Conservation (phyloP, 2,797 vertebrate species). For the Syngnathus acus region DNA sequence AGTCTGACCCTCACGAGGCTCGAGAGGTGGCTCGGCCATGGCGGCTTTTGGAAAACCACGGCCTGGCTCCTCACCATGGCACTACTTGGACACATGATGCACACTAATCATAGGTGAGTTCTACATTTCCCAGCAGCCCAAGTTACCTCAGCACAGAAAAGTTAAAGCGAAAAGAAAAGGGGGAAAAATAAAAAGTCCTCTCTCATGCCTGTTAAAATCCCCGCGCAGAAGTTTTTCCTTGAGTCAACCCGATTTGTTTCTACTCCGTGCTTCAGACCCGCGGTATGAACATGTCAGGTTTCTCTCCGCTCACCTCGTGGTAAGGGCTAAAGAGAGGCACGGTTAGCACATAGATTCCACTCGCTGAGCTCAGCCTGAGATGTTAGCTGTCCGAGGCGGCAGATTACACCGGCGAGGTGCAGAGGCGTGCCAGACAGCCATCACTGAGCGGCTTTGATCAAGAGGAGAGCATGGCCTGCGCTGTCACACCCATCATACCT, state of each 20-base stretch:
- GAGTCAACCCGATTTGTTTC: constrained; percentile 65
- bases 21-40: constrained; percentile 50
- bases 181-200: constrained; percentile 24
- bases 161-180: constrained; percentile 30
- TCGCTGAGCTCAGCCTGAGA: constrained; percentile 59
- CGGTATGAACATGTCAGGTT: constrained; percentile 57
- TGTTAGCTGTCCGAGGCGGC: constrained; percentile 71
- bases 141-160: constrained; percentile 27
- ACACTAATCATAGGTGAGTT: constrained; percentile 82
- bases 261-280: constrained; percentile 48
- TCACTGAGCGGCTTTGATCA: constrained; percentile 77
- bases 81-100: constrained; percentile 74
- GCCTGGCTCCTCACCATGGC: constrained; percentile 76
- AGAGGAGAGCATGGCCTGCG: constrained; percentile 65
- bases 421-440: constrained; percentile 65
- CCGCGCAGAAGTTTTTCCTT: constrained; percentile 44
- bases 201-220: constrained; percentile 45
- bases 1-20: constrained; percentile 53
- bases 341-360: constrained; percentile 67
- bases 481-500: constrained; percentile 73
- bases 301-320: constrained; percentile 50
- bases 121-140: constrained; percentile 4
- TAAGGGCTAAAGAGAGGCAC: constrained; percentile 60
- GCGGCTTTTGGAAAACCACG: constrained; percentile 54
- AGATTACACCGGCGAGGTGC: constrained; percentile 70